Conservation (phyloP, 2,113 vertebrate species). For the Python bivittatus region DNA sequence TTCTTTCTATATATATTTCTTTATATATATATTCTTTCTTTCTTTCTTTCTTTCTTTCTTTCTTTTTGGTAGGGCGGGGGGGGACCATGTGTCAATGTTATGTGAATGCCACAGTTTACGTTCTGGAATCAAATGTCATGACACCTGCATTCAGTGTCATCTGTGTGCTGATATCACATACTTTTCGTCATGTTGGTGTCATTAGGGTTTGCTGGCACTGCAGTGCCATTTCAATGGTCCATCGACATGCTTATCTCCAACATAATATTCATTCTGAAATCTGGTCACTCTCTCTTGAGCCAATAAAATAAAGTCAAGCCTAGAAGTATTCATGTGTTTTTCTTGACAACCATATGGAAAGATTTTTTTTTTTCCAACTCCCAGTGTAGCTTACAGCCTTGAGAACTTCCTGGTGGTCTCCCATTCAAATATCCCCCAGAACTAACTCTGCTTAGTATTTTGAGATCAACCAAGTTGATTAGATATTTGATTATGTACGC, state of each 20-base stretch:
- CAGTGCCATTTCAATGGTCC: background rate
- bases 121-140: background rate
- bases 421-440: background rate
- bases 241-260: background rate
- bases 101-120: background rate
- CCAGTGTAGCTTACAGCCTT: background rate
- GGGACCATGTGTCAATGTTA: background rate
- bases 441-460: background rate
- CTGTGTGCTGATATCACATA: background rate
- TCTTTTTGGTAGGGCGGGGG: no score
- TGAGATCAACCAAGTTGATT: background rate
- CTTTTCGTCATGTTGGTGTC: background rate
- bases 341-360: background rate
- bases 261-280: background rate
- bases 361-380: background rate
- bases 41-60: no score
- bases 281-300: background rate
- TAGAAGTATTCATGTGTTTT: background rate
- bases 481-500: background rate
- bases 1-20: no score
- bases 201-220: background rate
- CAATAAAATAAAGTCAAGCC: background rate
- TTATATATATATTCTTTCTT: no score
- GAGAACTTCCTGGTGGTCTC: background rate
- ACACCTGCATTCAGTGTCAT: background rate